phyloP scores from a whole-genome alignment of 2,113 vertebrate species.

The Archocentrus centrarchus region DNA sequence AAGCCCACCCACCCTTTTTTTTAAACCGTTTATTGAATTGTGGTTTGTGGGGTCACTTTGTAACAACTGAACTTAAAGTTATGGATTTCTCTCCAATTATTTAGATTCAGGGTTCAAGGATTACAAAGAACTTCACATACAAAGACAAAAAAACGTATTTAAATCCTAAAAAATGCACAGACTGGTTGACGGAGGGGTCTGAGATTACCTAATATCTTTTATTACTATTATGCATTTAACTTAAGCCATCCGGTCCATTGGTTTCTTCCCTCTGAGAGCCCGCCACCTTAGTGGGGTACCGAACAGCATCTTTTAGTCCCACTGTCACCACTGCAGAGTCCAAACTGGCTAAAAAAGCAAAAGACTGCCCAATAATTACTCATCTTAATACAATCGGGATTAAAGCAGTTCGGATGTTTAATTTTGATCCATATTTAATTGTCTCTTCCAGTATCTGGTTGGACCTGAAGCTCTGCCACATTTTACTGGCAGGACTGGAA shows the following conservation, averaged over 20 bases:
- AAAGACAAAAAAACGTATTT: not conserved
- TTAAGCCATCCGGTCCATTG: fast-evolving
- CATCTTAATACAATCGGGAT: not conserved
- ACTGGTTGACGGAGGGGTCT: fast-evolving
- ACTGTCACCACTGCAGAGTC: not conserved
- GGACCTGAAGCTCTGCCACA: not conserved
- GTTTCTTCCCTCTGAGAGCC: not conserved
- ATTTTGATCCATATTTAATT: not conserved
- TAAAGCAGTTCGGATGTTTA: not conserved
- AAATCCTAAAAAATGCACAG: not conserved
- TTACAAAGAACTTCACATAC: not conserved
- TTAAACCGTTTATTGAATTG: not conserved
- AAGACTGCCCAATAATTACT: not conserved
- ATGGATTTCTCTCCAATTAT: not conserved
- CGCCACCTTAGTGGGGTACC: not conserved
- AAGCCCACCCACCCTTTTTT: not conserved
- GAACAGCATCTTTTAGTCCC: not conserved
- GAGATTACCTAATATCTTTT: not conserved
- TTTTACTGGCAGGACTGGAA: not conserved
- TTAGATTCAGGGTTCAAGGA: not conserved
- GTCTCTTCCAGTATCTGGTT: not conserved
- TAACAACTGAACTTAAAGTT: not conserved
- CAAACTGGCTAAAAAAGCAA: no score
- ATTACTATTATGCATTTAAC: not conserved
- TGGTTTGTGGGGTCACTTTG: not conserved